These are phyloP conservation scores for Danionella cerebrum DNA, from an alignment of 2,113 vertebrate species.

Conservation along the genomic window DNA sequence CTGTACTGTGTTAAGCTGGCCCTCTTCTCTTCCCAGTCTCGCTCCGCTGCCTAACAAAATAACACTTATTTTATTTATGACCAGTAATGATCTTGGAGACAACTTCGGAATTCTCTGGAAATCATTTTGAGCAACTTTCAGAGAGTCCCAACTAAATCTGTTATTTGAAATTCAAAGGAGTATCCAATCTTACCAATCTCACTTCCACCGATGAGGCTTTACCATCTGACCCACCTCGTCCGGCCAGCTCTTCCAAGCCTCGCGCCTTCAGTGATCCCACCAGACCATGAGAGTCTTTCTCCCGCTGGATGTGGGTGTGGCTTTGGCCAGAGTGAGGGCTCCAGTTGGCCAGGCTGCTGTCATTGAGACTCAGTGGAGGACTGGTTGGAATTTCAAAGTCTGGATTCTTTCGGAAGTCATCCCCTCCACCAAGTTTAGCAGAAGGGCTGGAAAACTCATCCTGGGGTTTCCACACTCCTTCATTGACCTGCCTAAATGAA, in stretches of 20 bases:
- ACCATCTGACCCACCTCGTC: slow-evolving; percentile 74
- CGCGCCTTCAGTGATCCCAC: slow-evolving; percentile 73
- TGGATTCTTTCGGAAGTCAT: slow-evolving; percentile 75
- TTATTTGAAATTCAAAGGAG: too few species aligned
- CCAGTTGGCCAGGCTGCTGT: slow-evolving; percentile 66
- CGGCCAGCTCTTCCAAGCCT: slow-evolving; percentile 71
- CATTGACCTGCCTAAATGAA: slow-evolving; percentile 79
- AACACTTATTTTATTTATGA: too few species aligned
- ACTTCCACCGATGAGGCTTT: slow-evolving; percentile 87
- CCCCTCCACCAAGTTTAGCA: slow-evolving; percentile 71
- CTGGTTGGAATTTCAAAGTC: slow-evolving; percentile 83
- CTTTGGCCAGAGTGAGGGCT: slow-evolving; percentile 57
- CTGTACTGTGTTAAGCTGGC: slow-evolving; percentile 93
- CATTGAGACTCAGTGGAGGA: slow-evolving; percentile 77
- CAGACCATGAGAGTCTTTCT: slow-evolving; percentile 55
- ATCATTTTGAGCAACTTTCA: too few species aligned
- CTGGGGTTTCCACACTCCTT: slow-evolving; percentile 77
- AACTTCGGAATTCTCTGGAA: too few species aligned
- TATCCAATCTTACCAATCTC: slow-evolving; percentile 58
- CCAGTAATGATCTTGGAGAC: too few species aligned
- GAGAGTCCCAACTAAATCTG: too few species aligned
- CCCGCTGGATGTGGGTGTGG: slow-evolving; percentile 16
- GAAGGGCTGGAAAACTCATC: slow-evolving; percentile 74
- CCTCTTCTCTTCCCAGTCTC: slow-evolving; percentile 97
- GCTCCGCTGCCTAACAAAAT: slow-evolving; percentile 77